Evolutionary conservation across 1,140 invertebrate genomes (phyloP).

Genomic region (Hypsibius dujardini): DNA sequence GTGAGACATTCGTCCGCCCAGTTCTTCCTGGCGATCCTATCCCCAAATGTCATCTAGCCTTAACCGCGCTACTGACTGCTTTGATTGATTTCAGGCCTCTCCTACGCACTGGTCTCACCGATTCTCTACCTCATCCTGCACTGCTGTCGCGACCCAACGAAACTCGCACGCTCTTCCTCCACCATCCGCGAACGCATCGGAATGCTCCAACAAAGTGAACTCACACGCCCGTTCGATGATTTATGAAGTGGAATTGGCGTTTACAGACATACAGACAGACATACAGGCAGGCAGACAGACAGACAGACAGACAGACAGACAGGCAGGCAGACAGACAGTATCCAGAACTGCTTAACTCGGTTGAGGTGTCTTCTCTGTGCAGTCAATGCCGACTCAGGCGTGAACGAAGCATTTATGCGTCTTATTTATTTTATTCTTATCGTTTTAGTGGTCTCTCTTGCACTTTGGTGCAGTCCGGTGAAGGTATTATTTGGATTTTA

Average conservation of each 20-base stretch:
- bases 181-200: constrained; percentile 11
- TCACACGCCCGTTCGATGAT: background rate
- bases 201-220: background rate
- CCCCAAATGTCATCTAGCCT: background rate
- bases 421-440: no score
- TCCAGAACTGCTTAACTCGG: no score
- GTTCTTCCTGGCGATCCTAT: background rate
- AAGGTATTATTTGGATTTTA: no score
- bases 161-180: background rate
- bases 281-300: no score
- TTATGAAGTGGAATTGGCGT: background rate
- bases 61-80: background rate
- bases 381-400: no score
- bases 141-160: background rate
- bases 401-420: no score
- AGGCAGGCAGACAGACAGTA: no score
- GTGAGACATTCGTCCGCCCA: background rate
- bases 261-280: no score
- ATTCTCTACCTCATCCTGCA: background rate
- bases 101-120: constrained; percentile 3
- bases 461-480: no score
- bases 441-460: no score
- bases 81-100: background rate
- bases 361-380: no score
- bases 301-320: no score